Evolutionary conservation across 2,113 vertebrate species (phyloP).

Genomic region (Nycticryphes semicollaris): DNA sequence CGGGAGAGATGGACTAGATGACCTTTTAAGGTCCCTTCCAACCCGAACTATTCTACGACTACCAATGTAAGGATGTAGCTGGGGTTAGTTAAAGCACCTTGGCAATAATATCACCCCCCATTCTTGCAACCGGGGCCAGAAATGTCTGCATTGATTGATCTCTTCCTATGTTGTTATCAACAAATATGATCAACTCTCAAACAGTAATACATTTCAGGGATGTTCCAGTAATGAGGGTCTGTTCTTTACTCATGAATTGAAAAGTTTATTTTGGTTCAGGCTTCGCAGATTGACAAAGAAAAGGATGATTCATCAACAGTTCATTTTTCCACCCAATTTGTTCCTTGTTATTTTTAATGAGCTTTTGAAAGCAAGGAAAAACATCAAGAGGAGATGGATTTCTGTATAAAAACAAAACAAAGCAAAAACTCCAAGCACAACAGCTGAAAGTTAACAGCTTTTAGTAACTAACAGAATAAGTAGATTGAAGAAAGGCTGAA

Average conservation of each 20-base stretch:
- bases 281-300: not conserved
- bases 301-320: not conserved
- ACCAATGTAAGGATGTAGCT: not conserved
- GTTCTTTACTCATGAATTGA: not conserved
- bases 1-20: not conserved
- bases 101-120: not conserved
- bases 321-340: not conserved
- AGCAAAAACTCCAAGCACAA: not conserved
- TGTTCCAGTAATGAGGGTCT: not conserved
- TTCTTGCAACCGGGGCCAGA: not conserved
- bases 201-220: not conserved
- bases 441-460: not conserved
- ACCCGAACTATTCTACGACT: not conserved
- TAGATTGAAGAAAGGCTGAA: not conserved
- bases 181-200: not conserved
- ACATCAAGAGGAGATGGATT: not conserved
- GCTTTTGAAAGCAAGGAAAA: conserved; percentile 6
- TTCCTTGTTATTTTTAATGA: conserved; percentile 24
- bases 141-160: not conserved
- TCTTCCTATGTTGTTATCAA: not conserved
- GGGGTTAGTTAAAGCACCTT: not conserved
- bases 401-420: not conserved
- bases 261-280: not conserved
- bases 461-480: not conserved
- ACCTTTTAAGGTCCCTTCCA: not conserved